Evolutionary conservation across 2,888 invertebrate genomes (phyloP).

Genomic region (Parasteatoda lunata): DNA sequence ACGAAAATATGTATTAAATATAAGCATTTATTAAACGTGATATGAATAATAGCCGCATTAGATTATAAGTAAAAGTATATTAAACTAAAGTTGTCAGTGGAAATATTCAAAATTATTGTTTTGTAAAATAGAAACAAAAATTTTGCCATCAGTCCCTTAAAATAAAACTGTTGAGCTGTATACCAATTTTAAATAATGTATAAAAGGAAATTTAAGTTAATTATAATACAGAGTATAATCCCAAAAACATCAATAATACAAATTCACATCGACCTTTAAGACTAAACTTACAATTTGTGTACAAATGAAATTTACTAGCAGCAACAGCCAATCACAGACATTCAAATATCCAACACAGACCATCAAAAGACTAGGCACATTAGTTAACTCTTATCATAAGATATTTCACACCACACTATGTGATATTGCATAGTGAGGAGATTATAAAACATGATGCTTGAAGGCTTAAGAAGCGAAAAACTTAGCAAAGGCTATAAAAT

Average conservation of each 20-base stretch:
- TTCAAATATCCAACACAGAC: not conserved
- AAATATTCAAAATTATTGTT: too few species aligned
- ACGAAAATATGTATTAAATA: not conserved
- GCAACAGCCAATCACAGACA: not conserved
- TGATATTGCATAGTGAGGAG: constrained; percentile 63
- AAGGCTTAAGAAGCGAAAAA: constrained; percentile 53
- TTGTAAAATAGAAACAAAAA: too few species aligned
- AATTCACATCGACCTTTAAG: not conserved
- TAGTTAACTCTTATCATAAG: not conserved
- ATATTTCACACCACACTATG: constrained; percentile 11
- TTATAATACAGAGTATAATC: too few species aligned
- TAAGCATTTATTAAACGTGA: too few species aligned
- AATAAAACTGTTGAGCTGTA: too few species aligned
- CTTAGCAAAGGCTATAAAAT: constrained; percentile 18
- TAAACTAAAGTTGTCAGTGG: too few species aligned
- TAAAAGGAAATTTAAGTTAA: too few species aligned
- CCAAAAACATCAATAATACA: not conserved
- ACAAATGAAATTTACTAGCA: too few species aligned
- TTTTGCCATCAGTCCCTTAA: too few species aligned
- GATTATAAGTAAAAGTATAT: too few species aligned
- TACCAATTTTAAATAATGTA: too few species aligned
- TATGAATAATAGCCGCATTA: too few species aligned
- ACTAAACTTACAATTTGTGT: not conserved
- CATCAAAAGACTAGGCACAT: constrained; percentile 23
- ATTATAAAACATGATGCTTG: constrained; percentile 26